A percentile compares a stretch with the other conserved stretches of the same genome.
Conservation (phyloP, 2,113 vertebrate species). For the Camelus bactrianus region DNA sequence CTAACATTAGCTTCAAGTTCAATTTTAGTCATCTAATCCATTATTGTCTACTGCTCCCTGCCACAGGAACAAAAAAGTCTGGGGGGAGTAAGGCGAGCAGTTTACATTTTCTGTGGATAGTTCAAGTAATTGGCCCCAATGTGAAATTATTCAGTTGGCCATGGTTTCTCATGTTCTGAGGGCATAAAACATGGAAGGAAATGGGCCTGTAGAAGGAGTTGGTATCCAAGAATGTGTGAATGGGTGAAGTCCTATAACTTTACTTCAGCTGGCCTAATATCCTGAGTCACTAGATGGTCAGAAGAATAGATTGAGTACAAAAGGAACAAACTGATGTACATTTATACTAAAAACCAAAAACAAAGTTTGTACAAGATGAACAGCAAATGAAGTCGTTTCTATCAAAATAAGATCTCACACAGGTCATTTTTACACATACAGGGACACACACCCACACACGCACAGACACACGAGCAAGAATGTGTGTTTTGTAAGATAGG, state of each 20-base stretch:
- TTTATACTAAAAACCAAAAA: constrained; percentile 80
- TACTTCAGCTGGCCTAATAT: constrained; percentile 79
- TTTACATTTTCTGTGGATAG: constrained; percentile 77
- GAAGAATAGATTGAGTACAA: constrained; percentile 71
- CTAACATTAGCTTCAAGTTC: constrained; percentile 79
- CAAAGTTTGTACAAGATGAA: constrained; percentile 83
- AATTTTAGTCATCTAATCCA: constrained; percentile 67
- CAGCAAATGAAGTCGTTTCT: constrained; percentile 80
- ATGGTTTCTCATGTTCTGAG: constrained; percentile 69
- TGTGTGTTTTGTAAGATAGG: constrained; percentile 85
- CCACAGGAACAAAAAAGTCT: constrained; percentile 64
- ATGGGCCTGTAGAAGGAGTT: constrained; percentile 68
- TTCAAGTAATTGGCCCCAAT: constrained; percentile 79
- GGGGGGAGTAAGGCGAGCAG: constrained; percentile 75
- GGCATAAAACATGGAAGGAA: constrained; percentile 68
- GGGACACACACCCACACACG: constrained; percentile 79
- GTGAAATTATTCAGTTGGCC: constrained; percentile 70
- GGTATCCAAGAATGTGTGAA: constrained; percentile 70
- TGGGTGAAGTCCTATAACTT: constrained; percentile 71
- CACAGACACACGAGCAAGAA: constrained; percentile 86
- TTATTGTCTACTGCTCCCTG: constrained; percentile 77
- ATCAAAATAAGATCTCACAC: constrained; percentile 72
- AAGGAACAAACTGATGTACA: constrained; percentile 84
- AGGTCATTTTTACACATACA: constrained; percentile 77
- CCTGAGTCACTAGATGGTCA: constrained; percentile 82